Conservation (phyloP, 2,888 invertebrate genomes). For the Hymenopus coronatus region DNA sequence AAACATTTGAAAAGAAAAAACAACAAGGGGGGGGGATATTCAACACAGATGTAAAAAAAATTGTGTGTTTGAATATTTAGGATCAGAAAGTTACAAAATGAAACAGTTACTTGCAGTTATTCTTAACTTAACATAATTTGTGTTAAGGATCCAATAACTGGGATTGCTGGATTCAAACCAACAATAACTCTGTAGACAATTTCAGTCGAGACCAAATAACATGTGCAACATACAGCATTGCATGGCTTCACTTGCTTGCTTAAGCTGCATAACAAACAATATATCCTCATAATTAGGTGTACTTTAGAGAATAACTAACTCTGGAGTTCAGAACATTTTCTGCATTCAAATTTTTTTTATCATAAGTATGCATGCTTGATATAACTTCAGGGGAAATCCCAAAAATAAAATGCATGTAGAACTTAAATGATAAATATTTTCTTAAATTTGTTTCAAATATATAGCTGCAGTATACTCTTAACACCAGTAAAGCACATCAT, state of each 20-base stretch:
- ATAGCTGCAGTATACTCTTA: not conserved
- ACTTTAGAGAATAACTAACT: not conserved
- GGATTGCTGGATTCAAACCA: not conserved
- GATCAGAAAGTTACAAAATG: not conserved
- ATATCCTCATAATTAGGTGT: not conserved
- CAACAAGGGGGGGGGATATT: not conserved
- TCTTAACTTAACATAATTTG: not conserved
- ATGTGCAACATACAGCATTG: not conserved
- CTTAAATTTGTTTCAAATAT: not conserved
- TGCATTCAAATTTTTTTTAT: not conserved
- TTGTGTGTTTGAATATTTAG: not conserved
- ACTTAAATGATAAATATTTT: not conserved
- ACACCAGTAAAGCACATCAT: not conserved
- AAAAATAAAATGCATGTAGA: not conserved
- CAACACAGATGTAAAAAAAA: not conserved
- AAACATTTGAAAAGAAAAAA: not conserved
- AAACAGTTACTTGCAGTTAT: not conserved
- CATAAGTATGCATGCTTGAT: not conserved
- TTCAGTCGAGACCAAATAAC: not conserved
- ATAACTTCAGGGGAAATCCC: not conserved
- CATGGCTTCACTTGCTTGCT: not conserved
- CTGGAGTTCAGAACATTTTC: not conserved
- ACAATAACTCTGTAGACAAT: not conserved
- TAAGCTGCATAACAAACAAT: not conserved
- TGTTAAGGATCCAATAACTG: not conserved